Percentiles rank a stretch among this genome's conserved stretches.
Conservation (phyloP, 2,113 vertebrate genomes). For the Varanus komodoensis region DNA sequence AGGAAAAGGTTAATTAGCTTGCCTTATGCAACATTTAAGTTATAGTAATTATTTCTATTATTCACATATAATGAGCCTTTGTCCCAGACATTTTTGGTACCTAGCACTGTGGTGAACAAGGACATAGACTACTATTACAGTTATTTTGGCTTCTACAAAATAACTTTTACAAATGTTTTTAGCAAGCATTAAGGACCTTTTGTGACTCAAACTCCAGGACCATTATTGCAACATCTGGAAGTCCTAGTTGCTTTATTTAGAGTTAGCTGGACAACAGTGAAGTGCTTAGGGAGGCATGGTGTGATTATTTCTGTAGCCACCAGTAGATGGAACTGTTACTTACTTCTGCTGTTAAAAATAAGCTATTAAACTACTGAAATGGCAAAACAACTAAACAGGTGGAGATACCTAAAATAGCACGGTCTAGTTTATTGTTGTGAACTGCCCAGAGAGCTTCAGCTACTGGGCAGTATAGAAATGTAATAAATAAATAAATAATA, state of each 20-base stretch:
- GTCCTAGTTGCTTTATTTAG: background rate
- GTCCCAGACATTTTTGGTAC: too few species aligned
- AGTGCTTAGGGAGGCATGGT: background rate
- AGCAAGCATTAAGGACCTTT: background rate
- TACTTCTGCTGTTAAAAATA: background rate
- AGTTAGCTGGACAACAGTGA: conserved; percentile 4
- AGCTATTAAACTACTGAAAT: background rate
- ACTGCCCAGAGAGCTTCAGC: too few species aligned
- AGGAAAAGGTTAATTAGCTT: too few species aligned
- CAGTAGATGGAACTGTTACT: background rate
- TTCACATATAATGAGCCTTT: too few species aligned
- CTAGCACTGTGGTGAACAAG: background rate
- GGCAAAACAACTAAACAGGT: conserved; percentile 1
- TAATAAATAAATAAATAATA: too few species aligned
- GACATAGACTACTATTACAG: background rate
- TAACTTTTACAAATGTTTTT: background rate
- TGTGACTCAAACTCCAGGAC: background rate
- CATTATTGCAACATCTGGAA: background rate
- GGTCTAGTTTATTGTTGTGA: too few species aligned
- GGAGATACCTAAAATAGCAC: background rate
- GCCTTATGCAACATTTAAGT: too few species aligned
- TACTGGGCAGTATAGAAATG: too few species aligned
- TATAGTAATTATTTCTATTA: too few species aligned
- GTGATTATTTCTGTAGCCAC: background rate
- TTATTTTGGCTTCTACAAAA: background rate